Evolutionary conservation across 2,113 vertebrate genomes (phyloP).

Genomic region (Sigmodon hispidus): DNA sequence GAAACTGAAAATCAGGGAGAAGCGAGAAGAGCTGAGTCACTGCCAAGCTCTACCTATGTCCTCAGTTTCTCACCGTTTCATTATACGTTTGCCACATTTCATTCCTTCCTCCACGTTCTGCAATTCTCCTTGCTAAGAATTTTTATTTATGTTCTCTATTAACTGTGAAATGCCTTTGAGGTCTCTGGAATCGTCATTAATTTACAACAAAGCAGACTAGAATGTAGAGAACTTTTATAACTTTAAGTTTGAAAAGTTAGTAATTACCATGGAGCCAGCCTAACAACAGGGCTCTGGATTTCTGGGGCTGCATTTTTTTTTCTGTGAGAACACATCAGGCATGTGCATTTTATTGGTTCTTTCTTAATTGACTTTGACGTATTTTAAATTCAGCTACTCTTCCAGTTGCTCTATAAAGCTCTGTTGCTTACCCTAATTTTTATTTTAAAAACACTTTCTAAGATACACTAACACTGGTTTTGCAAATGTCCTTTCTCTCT

Average conservation of each 20-base stretch:
- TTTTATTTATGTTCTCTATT: background rate
- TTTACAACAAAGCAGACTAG: background rate
- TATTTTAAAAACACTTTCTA: constrained; percentile 47
- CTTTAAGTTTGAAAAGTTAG: background rate
- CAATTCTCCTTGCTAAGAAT: background rate
- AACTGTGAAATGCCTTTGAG: background rate
- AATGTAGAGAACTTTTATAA: background rate
- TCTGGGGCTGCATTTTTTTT: background rate
- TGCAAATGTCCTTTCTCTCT: constrained; percentile 41
- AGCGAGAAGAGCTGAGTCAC: background rate
- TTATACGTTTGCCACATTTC: background rate
- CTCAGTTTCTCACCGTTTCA: background rate
- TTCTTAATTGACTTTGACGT: constrained; percentile 29
- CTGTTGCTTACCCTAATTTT: constrained; percentile 14
- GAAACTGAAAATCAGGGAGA: background rate
- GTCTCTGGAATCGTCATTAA: background rate
- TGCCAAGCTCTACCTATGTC: background rate
- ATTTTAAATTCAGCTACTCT: constrained; percentile 44
- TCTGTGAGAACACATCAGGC: background rate
- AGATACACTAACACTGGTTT: constrained; percentile 50
- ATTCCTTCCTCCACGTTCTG: background rate
- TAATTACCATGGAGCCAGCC: background rate
- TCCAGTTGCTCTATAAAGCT: constrained; percentile 1
- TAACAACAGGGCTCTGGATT: background rate
- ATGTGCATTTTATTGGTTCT: background rate